Base-by-base conservation (phyloP, 2,797 vertebrate species). In the Australoheros facetus region DNA sequence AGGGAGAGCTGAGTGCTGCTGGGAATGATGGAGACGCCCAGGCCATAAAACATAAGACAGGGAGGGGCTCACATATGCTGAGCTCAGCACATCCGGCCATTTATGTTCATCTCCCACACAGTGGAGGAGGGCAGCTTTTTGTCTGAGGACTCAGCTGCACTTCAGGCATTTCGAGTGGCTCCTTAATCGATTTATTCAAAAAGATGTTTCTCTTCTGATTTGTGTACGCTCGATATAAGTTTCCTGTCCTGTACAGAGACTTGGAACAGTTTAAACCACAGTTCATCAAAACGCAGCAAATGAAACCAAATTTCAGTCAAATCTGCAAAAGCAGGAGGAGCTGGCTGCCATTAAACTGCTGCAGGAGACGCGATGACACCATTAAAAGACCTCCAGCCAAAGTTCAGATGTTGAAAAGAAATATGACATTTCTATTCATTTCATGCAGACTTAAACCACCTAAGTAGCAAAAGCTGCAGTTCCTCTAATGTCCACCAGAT, bases 1-100 rank as follows among this genome's bases (percentile, higher is more conserved):
- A 26, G 2, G 7, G 34, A 45, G 26, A 73, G 80, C 34, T 28
- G 34, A 7, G 66, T 58, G 51, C 80, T 66, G 72, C 69, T 74
- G 86, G 78, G 74, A 80, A n/a, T 4, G 70, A 64, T 19, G 62
- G 62, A 73, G 57, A 78, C 53, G 73, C 45, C 30, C 64, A 28
- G 77, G 73, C 76, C 37, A 58, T 77, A 17, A 78, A 79, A 51
- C 37, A 37, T 70, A 3, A 78, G 77, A 55, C 71, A 71, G 79
- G 59, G 83, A 70, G 71, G 48, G 74, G 77, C 66, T 14, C 58
- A 4, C 3, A 11, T 62, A 62, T 70, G 83, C 85, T 87, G 87
- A 90, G 77, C 79, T 88, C 89, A 90, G 85, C 88, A 74, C 64
- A 70, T 77, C 21, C 11, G 34, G 60, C 42, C 76, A 48, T 37